These are phyloP conservation scores for Butorides virescens DNA, from an alignment of 2,113 vertebrate genomes.

Conservation along the genomic window DNA sequence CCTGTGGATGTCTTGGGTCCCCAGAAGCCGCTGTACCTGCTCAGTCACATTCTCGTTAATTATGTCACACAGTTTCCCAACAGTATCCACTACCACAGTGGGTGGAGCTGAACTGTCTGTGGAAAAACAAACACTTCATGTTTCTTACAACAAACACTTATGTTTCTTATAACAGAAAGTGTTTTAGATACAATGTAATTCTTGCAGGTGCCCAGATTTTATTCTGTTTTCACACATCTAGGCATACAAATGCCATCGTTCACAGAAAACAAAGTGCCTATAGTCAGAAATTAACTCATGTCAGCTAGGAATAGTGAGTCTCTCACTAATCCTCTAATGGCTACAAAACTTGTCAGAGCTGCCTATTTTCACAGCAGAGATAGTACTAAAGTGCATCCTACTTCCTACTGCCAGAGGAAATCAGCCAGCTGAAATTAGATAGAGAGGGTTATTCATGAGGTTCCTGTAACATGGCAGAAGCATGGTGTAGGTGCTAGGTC, in stretches of 20 bases:
- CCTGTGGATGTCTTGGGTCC: constrained; percentile 85
- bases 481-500: accelerated
- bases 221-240: background rate
- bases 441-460: background rate
- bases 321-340: background rate
- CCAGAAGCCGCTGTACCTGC: constrained; percentile 76
- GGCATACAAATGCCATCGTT: background rate
- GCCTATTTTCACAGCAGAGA: background rate
- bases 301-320: background rate
- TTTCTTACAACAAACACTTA: background rate
- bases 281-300: background rate
- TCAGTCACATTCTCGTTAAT: constrained; percentile 51
- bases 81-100: constrained; percentile 79
- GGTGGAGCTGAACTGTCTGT: constrained; percentile 80
- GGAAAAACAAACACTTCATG: constrained; percentile 11
- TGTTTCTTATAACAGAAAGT: background rate
- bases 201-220: background rate
- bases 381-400: background rate
- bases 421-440: background rate
- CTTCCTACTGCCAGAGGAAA: background rate
- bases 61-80: constrained; percentile 76
- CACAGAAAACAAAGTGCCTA: background rate
- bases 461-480: background rate
- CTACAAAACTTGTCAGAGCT: background rate
- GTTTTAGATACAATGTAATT: background rate